Base-by-base conservation (phyloP, 1,140 invertebrate species). In the Lamellibrachia luymesi region DNA sequence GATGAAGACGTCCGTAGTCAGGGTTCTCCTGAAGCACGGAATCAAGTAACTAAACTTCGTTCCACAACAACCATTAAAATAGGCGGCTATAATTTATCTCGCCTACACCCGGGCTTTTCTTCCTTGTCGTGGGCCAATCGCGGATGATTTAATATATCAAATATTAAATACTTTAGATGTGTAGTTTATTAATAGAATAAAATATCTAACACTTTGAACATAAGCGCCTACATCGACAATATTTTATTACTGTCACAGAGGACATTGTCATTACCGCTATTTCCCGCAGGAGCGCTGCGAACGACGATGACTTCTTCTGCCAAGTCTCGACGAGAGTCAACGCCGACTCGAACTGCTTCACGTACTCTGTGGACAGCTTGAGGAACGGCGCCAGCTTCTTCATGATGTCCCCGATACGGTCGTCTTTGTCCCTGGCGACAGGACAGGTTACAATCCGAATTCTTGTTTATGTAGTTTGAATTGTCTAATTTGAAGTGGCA, bases 351-450 rank as follows among this genome's bases (percentile, higher is more conserved):
- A 97, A 97, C 95, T 97, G 97, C 94, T 97, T 97, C 50, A 97
- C 97, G 94, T 97, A 97, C 94, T 97, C 97, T 10, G 97, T 97
- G 95, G 97, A 97, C 96, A 97, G 97, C 95, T 97, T 97, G 56
- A 97, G 96, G 95, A 97, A 97, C 0, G 97, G 97, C n/a, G 97
- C 97, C 95, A 97, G 97, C 94, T 96, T 97, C 92, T 96, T 96
- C 96, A 97, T 97, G n/a, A 97, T 96, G 94, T 97, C 97, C 89
- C 97, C 97, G 95, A 97, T 97, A 91, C 95, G 95, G 38, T 90
- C 27, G 64, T 49, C 27, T 49, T 80, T 90, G 27, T 93, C 89
- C 92, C 92, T 93, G 80, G 17, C 27, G 51, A 51, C 49, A 8
- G 27, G 5, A 91, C 91, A 51, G 8, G 17, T 50, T 25, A 91